Base-by-base conservation (phyloP, 2,797 vertebrate species). In the Todus mexicanus region DNA sequence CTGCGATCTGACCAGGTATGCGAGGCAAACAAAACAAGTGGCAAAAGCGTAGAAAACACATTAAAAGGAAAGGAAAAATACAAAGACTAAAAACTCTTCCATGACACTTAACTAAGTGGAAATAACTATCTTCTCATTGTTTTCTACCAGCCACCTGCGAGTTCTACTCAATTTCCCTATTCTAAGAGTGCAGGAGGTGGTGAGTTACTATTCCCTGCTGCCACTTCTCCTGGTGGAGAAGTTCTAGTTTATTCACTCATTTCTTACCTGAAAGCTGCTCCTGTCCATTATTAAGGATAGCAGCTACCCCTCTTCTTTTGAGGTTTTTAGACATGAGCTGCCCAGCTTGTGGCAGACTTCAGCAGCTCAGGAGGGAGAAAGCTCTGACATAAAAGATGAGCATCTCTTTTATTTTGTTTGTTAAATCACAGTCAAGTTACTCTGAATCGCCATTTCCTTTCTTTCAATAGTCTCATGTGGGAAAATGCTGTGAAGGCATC, bases 1-100 rank as follows among this genome's bases (percentile, higher is more conserved):
- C 43, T 60, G 21, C 0, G 0, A 53, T 27, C 26, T 3, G 2
- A 29, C 23, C 26, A 63, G 15, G 42, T 33, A 26, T 0, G 4
- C 77, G 7, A 72, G 11, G 38, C n/a, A 78, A 69, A 69, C 42
- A 79, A 70, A 82, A 35, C 4, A 35, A 21, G 33, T 10, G 33
- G 29, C 29, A 82, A 50, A 79, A 47, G 23, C 1, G 2, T 20
- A 29, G 21, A 77, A 72, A 29, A 72, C 8, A 26, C 12, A 20
- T 16, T 43, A 60, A 59, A 78, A 69, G 45, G 31, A 54, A 54
- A 57, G 33, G 23, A 70, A 88, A 79, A 69, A n/a, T 15, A 50
- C 10, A 25, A 31, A 72, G 40, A 74, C 3, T 43, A 35, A 70
- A 60, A 66, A 69, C 45, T 53, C 35, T 84, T 54, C 40, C 51